phyloP scores from a whole-genome alignment of 2,888 invertebrate genomes.

The Erebia ligea region DNA sequence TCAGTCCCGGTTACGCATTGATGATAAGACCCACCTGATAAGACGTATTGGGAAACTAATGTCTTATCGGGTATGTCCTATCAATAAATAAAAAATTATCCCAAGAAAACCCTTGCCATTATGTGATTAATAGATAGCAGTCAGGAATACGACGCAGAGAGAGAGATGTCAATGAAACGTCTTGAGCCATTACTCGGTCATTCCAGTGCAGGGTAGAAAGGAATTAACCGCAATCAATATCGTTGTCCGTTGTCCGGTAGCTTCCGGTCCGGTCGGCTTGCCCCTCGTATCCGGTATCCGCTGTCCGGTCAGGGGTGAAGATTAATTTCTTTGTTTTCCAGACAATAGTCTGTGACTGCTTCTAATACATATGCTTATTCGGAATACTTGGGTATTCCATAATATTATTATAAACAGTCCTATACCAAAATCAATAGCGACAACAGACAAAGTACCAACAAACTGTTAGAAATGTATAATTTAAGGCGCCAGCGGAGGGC shows the following conservation, averaged over 20 bases:
- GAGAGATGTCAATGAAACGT: constrained; percentile 8
- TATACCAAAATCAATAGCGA: too few relatives aligned
- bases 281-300: constrained; percentile 45
- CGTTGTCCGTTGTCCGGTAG: constrained; percentile 47
- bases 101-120: too few relatives aligned
- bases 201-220: constrained; percentile 44
- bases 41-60: too few relatives aligned
- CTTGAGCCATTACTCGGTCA: constrained; percentile 8
- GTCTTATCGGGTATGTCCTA: too few relatives aligned
- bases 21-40: too few relatives aligned
- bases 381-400: background rate
- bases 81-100: too few relatives aligned
- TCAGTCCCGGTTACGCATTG: too few relatives aligned
- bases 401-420: background rate
- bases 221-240: constrained; percentile 72
- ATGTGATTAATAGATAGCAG: background rate
- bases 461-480: too few relatives aligned
- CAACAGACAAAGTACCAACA: too few relatives aligned
- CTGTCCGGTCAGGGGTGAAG: constrained; percentile 38
- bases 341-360: constrained; percentile 29
- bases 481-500: too few relatives aligned
- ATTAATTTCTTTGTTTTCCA: constrained; percentile 45
- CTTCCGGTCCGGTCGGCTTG: constrained; percentile 58
- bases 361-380: constrained; percentile 19
- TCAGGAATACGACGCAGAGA: too few relatives aligned